Evolutionary conservation across 1,140 invertebrate species (phyloP).

Genomic region (Pachypeltis micranthus): DNA sequence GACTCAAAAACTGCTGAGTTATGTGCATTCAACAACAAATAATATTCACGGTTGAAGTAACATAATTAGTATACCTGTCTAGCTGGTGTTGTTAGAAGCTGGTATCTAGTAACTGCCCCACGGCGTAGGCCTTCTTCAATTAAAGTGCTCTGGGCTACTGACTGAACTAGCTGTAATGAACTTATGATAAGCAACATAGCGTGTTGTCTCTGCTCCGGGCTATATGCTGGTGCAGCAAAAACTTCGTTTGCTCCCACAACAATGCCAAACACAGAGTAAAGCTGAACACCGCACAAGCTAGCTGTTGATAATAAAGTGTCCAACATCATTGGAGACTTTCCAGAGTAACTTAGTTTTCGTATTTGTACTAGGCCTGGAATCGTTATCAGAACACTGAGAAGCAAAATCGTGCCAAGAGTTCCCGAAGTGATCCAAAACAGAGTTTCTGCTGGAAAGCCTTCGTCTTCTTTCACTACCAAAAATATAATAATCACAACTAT

Average conservation of each 20-base stretch:
- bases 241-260: conserved; percentile 38
- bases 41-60: neutral
- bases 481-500: conserved; percentile 52
- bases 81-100: conserved; percentile 46
- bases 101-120: conserved; percentile 40
- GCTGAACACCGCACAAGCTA: conserved; percentile 42
- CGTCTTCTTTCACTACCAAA: conserved; percentile 46
- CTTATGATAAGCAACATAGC: conserved; percentile 39
- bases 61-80: conserved; percentile 38
- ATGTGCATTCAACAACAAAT: no score
- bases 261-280: conserved; percentile 46
- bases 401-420: conserved; percentile 37
- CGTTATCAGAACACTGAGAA: conserved; percentile 31
- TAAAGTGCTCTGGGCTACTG: conserved; percentile 45
- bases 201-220: conserved; percentile 30
- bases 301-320: conserved; percentile 40
- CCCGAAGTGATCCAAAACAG: conserved; percentile 39
- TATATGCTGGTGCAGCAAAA: conserved; percentile 35
- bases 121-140: conserved; percentile 47
- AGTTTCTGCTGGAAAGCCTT: conserved; percentile 38
- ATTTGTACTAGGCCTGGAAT: conserved; percentile 34
- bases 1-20: no score
- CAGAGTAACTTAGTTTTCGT: conserved; percentile 38
- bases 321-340: conserved; percentile 35
- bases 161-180: conserved; percentile 42